These are phyloP conservation scores for Drepana falcataria DNA, from an alignment of 2,888 invertebrate species.

Conservation along the genomic window DNA sequence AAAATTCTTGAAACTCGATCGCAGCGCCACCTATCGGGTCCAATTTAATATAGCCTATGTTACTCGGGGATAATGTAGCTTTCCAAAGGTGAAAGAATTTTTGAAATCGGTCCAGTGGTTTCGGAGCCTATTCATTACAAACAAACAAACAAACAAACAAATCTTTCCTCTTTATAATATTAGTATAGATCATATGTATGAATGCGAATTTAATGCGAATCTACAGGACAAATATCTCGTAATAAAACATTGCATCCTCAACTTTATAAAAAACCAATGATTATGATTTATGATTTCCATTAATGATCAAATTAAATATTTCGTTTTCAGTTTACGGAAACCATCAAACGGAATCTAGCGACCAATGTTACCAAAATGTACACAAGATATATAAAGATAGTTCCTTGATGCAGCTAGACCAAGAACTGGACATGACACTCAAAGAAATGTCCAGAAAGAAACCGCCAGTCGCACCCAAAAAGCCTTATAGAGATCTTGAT, in stretches of 20 bases:
- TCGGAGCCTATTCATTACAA: too few relatives aligned
- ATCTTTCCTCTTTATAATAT: too few relatives aligned
- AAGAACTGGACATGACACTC: slow-evolving; percentile 66
- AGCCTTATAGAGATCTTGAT: slow-evolving; percentile 74
- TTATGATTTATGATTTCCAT: not conserved
- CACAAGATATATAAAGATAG: slow-evolving; percentile 60
- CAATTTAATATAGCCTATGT: too few relatives aligned
- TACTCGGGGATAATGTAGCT: too few relatives aligned
- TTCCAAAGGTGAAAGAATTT: too few relatives aligned
- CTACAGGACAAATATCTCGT: too few relatives aligned
- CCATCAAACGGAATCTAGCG: slow-evolving; percentile 41
- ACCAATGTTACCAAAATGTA: slow-evolving; percentile 54
- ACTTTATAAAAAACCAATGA: slow-evolving; percentile 24
- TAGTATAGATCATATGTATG: too few relatives aligned
- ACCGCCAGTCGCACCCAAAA: slow-evolving; percentile 82
- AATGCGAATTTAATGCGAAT: too few relatives aligned
- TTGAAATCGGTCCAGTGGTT: too few relatives aligned
- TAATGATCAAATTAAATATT: not conserved
- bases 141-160: too few relatives aligned
- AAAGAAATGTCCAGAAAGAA: slow-evolving; percentile 78
- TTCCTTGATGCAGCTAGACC: slow-evolving; percentile 55
- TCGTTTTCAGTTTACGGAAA: slow-evolving; percentile 49
- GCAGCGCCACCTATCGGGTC: too few relatives aligned
- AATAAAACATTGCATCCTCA: slow-evolving; percentile 22
- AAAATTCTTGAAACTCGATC: too few relatives aligned